Evolutionary conservation across 1,140 invertebrate genomes (phyloP).

Genomic region (Anastrepha obliqua): DNA sequence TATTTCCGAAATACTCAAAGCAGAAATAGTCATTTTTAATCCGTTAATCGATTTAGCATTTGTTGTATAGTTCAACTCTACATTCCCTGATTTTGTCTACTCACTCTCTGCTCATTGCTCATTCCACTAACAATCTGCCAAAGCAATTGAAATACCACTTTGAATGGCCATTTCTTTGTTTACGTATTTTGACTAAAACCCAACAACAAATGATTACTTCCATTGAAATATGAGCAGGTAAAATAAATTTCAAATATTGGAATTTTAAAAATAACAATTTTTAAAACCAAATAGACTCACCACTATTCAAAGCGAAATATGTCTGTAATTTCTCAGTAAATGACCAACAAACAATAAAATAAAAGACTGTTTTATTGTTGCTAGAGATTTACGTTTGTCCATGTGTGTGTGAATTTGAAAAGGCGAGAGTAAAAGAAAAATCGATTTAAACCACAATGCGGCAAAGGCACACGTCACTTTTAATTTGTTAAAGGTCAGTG

Average conservation of each 20-base stretch:
- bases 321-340: slow-evolving; percentile 33
- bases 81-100: background rate
- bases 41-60: slow-evolving; percentile 12
- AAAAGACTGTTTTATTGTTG: slow-evolving; percentile 16
- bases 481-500: slow-evolving; percentile 41
- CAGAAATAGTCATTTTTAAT: slow-evolving; percentile 22
- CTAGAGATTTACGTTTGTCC: background rate
- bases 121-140: background rate
- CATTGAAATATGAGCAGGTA: slow-evolving; percentile 17
- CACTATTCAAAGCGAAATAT: background rate
- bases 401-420: background rate
- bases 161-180: background rate
- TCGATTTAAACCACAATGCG: slow-evolving; percentile 35
- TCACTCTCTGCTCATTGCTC: background rate
- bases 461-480: slow-evolving; percentile 49
- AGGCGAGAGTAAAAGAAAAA: slow-evolving; percentile 13
- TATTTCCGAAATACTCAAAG: background rate
- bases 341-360: slow-evolving; percentile 38
- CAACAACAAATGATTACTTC: background rate
- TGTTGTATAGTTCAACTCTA: no score
- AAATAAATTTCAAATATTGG: slow-evolving; percentile 6
- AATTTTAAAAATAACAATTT: slow-evolving; percentile 22
- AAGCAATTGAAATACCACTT: background rate
- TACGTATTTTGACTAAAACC: background rate
- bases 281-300: no score